Evolutionary conservation across 2,888 invertebrate species (phyloP), one percentile per base, ranked within the genome.

Genomic region (Tenthredo amoena): DNA sequence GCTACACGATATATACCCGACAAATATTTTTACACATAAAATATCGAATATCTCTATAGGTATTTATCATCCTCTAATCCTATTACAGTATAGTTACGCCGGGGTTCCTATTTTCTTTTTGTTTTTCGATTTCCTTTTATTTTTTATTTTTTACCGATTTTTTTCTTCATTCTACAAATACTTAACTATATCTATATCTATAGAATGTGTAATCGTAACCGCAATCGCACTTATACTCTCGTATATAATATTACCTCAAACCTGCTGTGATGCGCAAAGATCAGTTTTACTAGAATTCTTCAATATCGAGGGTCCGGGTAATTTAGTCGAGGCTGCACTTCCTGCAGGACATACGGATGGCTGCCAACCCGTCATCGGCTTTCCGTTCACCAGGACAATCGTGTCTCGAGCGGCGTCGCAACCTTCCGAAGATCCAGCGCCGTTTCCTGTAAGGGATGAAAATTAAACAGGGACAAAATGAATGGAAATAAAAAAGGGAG

Each of bases 351-450:
- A 86, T 7, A 74, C 87, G 18, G 90, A 86, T 0, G 91, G 89
- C 85, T 91, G 91, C 34, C 55, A 55, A 2, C 55, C 55, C n/a
- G 92, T 88, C 89, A 93, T 95, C 1, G 95, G 93, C 88, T 93
- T 91, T 9, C 93, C 94, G 85, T 94, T 93, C 12, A 94, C 94
- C 86, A 95, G 89, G 65, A 95, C 94, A 84, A 94, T 93, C 3
- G 94, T 94, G 87, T 94, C 94, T 37, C 93, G 91, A 1, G 94
- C 94, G n/a, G 94, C 93, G 85, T 94, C 94, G 86, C 94, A 94
- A 72, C 93, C 94, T 87, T 92, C 92, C 87, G 93, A 88, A 91
- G 90, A 62, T 86, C 90, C 93, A 82, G 81, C 58, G 2, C 79
- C 79, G 55, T 77, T 77, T 62, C 31, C 83, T 83, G 34, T 37